These are phyloP conservation scores for Pomacea canaliculata DNA, from an alignment of 2,888 invertebrate species.

Conservation along the genomic window DNA sequence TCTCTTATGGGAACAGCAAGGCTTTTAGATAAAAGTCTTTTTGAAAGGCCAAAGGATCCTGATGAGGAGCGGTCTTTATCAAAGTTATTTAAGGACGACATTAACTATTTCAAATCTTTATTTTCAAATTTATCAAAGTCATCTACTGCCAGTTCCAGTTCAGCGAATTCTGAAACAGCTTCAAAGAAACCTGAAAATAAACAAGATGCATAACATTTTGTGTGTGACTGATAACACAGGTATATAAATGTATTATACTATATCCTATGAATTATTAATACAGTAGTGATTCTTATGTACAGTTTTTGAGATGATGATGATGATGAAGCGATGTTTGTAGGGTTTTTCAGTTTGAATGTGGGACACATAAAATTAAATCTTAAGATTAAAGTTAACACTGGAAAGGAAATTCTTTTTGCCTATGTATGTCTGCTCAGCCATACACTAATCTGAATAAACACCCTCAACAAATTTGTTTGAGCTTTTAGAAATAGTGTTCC, in stretches of 20 bases:
- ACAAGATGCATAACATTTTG: not conserved
- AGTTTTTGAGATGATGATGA: too few relatives aligned
- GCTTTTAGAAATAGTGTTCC: too few relatives aligned
- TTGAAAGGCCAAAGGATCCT: conserved; percentile 12
- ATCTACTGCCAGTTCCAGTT: not conserved
- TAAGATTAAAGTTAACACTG: too few relatives aligned
- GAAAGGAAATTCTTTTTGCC: not conserved
- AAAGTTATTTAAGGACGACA: conserved; percentile 21
- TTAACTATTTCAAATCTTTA: conserved; percentile 9
- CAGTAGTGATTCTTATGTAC: not conserved
- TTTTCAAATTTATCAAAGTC: not conserved
- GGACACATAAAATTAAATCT: too few relatives aligned
- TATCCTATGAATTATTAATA: too few relatives aligned
- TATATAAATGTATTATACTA: not conserved
- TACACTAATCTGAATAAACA: not conserved
- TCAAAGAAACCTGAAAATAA: not conserved
- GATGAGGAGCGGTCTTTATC: conserved; percentile 1
- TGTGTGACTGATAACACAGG: not conserved
- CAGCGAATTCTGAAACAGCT: not conserved
- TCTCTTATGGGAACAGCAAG: conserved; percentile 25
- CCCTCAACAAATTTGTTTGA: not conserved
- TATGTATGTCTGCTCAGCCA: not conserved
- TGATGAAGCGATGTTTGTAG: too few relatives aligned
- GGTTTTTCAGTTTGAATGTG: too few relatives aligned
- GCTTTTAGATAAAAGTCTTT: conserved; percentile 29